A percentile compares a stretch with the other conserved stretches of the same genome.
These are phyloP conservation scores for Eubasilissa splendida DNA, from an alignment of 2,888 invertebrate species.

Conservation along the genomic window DNA sequence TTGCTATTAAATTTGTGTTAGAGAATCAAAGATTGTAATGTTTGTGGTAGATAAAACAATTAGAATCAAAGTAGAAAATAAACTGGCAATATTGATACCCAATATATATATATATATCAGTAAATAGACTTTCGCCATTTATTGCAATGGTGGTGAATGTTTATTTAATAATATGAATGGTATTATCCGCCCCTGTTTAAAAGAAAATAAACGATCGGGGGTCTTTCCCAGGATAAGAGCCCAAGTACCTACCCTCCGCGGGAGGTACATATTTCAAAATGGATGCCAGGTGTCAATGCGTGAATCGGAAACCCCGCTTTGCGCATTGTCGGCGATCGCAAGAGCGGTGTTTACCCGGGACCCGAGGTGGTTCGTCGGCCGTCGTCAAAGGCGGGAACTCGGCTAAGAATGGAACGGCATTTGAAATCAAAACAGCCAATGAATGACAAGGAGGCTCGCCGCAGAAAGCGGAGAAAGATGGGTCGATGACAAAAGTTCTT, in stretches of 20 bases:
- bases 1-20: too few relatives aligned
- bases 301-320: neutral
- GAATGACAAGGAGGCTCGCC: slow-evolving; percentile 23
- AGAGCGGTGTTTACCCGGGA: neutral
- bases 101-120: too few relatives aligned
- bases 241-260: slow-evolving; percentile 1
- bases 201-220: slow-evolving; percentile 4
- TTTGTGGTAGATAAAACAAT: too few relatives aligned
- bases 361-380: slow-evolving; percentile 14
- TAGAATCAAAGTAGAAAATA: too few relatives aligned
- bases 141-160: neutral
- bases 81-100: too few relatives aligned
- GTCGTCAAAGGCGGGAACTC: slow-evolving; percentile 28
- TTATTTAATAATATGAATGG: neutral
- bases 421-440: slow-evolving; percentile 35
- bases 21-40: too few relatives aligned
- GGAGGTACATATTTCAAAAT: slow-evolving; percentile 21
- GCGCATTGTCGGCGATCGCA: slow-evolving; percentile 9
- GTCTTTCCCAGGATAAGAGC: neutral
- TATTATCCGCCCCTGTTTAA: neutral
- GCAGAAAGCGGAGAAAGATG: slow-evolving; percentile 22
- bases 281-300: slow-evolving; percentile 32
- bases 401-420: neutral
- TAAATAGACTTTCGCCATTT: too few relatives aligned
- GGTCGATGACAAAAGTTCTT: slow-evolving; percentile 6